Evolutionary conservation across 2,113 vertebrate genomes (phyloP).

Genomic region (Stomatorhinus ivindoensis): DNA sequence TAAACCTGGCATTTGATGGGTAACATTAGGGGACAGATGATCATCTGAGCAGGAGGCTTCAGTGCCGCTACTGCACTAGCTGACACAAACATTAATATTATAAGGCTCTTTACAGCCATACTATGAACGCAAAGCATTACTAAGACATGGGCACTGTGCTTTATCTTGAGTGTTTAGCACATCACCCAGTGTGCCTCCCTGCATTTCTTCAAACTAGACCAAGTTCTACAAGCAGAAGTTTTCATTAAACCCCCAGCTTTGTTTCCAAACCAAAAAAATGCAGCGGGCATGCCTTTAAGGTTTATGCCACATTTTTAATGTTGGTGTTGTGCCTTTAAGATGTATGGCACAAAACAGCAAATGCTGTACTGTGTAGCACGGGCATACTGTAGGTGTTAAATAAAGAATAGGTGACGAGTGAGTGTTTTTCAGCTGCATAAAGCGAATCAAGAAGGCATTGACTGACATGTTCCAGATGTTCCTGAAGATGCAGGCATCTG

Average conservation of each 20-base stretch:
- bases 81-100: neutral
- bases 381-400: neutral
- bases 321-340: neutral
- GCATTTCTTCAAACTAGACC: conserved; percentile 1
- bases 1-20: neutral
- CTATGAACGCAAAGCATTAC: conserved; percentile 28
- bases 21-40: neutral
- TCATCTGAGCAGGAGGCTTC: neutral
- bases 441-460: conserved; percentile 1
- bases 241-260: neutral
- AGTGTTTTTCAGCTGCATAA: neutral
- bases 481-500: neutral
- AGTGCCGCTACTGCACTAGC: neutral
- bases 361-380: neutral
- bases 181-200: neutral
- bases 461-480: neutral
- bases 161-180: neutral
- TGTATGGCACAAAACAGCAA: neutral
- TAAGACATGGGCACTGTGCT: neutral
- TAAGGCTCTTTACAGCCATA: neutral
- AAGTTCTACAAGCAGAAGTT: conserved; percentile 1
- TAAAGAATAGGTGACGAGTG: neutral
- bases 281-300: neutral
- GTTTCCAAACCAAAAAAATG: neutral
- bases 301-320: neutral